phyloP scores from a whole-genome alignment of 1,140 invertebrate genomes.

The Bombus difficillimus region DNA sequence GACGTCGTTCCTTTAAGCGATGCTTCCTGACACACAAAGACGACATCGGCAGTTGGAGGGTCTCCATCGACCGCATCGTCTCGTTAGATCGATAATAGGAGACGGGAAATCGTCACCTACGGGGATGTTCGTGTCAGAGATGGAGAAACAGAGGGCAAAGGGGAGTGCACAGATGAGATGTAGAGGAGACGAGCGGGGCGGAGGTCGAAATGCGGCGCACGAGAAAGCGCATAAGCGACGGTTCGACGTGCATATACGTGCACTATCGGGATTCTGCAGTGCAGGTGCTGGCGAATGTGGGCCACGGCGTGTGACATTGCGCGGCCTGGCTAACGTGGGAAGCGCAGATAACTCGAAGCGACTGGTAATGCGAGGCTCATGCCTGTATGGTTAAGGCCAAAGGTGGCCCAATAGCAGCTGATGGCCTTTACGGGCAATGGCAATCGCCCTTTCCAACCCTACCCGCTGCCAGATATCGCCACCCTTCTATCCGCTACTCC shows the following conservation, averaged over 20 bases:
- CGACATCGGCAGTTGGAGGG: no score
- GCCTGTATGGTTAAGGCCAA: slow-evolving; percentile 70
- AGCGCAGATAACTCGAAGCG: slow-evolving; percentile 79
- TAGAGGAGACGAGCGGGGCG: neutral
- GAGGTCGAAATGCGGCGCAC: slow-evolving; percentile 39
- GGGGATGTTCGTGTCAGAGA: neutral
- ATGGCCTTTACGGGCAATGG: slow-evolving; percentile 54
- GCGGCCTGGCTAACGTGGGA: slow-evolving; percentile 70
- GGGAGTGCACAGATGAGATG: neutral
- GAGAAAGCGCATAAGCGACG: slow-evolving; percentile 56
- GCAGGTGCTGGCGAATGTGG: slow-evolving; percentile 72
- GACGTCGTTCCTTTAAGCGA: no score
- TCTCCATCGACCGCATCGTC: no score
- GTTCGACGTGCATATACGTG: slow-evolving; percentile 71
- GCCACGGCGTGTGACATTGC: slow-evolving; percentile 41
- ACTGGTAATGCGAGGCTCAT: slow-evolving; percentile 74
- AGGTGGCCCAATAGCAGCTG: slow-evolving; percentile 71
- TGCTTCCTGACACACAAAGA: no score
- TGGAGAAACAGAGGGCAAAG: neutral
- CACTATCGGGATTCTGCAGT: slow-evolving; percentile 78
- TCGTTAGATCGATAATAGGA: neutral
- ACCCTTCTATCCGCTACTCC: neutral
- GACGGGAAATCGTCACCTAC: slow-evolving; percentile 2
- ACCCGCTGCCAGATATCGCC: slow-evolving; percentile 23
- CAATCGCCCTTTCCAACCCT: slow-evolving; percentile 30